Conservation (phyloP, 2,113 vertebrate genomes). For the Xenotilapia longispinis region DNA sequence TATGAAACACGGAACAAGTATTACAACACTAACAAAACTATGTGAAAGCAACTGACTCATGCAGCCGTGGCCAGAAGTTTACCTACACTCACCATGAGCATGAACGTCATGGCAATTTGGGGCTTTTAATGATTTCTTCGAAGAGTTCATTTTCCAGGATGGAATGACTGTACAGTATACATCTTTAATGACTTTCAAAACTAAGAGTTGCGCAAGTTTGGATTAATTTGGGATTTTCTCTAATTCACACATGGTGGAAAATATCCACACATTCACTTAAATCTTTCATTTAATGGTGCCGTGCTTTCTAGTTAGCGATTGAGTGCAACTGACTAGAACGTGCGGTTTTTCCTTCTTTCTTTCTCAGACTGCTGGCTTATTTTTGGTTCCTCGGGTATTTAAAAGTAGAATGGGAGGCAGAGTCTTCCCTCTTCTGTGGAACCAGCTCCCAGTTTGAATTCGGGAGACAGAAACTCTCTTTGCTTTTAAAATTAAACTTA, state of each 20-base stretch:
- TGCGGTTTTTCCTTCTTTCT: neutral
- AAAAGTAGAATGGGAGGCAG: neutral
- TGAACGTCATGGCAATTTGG: neutral
- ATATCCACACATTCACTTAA: neutral
- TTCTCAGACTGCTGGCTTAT: neutral
- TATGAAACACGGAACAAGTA: neutral
- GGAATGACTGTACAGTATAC: neutral
- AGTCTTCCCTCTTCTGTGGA: neutral
- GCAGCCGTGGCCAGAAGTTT: fast-evolving
- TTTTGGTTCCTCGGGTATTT: neutral
- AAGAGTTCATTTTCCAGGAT: neutral
- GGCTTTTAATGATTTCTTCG: neutral
- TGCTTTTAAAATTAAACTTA: neutral
- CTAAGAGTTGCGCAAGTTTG: neutral
- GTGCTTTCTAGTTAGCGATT: neutral
- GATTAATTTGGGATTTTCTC: neutral
- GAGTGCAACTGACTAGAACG: fast-evolving
- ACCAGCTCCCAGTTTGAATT: neutral
- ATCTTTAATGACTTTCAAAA: neutral
- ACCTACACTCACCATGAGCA: neutral
- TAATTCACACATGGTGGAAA: neutral
- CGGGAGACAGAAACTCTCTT: fast-evolving
- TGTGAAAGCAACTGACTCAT: neutral
- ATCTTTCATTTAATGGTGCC: neutral
- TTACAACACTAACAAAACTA: neutral